phyloP scores from a whole-genome alignment of 2,797 vertebrate genomes.

The Balearica regulorum region DNA sequence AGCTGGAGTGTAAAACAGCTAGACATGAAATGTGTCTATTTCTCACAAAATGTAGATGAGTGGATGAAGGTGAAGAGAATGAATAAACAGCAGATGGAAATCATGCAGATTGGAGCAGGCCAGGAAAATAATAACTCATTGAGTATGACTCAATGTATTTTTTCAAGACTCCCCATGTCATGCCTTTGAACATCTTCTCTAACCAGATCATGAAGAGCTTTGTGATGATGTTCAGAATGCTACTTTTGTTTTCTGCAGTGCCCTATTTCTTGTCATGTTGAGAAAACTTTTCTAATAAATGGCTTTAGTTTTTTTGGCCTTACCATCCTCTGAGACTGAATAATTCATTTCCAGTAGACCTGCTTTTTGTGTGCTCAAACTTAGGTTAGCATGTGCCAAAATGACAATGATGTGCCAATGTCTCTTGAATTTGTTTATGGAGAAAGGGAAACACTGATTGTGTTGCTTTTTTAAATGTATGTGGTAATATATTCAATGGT shows the following conservation, averaged over 20 bases:
- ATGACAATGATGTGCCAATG: neutral
- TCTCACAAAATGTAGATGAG: neutral
- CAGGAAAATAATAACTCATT: slow-evolving; percentile 5
- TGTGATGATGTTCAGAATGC: neutral
- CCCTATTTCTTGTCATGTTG: neutral
- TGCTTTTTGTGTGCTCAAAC: neutral
- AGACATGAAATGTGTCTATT: neutral
- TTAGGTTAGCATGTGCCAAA: neutral
- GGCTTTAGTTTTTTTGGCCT: neutral
- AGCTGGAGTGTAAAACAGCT: neutral
- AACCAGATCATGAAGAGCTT: neutral
- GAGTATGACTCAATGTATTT: neutral
- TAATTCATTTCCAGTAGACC: neutral
- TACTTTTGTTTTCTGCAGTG: neutral
- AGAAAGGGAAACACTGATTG: neutral
- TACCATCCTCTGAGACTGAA: neutral
- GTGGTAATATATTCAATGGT: neutral
- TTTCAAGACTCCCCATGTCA: neutral
- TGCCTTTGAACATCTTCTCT: neutral
- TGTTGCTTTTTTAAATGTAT: neutral
- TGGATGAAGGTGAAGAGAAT: slow-evolving; percentile 8
- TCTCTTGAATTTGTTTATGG: neutral
- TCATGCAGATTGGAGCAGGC: neutral
- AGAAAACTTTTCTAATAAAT: neutral
- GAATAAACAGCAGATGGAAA: slow-evolving; percentile 32